Percentiles rank a stretch among this genome's conserved stretches.
phyloP scores from a whole-genome alignment of 2,113 vertebrate species.

The Pachypanchax playfairii region DNA sequence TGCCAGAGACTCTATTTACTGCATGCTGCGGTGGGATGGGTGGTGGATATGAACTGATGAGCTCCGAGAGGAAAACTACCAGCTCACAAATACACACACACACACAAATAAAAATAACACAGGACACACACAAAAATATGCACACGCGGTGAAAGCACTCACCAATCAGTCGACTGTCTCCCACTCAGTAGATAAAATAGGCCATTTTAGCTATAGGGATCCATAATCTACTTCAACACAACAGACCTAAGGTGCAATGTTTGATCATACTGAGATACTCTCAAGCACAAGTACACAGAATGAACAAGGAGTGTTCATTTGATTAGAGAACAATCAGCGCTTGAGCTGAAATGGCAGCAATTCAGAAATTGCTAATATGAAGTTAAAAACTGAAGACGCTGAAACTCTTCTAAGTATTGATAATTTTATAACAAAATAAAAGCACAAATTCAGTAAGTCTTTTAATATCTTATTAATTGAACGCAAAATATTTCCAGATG shows the following conservation, averaged over 20 bases:
- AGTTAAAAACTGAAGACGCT: background rate
- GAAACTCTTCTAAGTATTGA: too few relatives aligned
- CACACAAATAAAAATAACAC: slow-evolving; percentile 49
- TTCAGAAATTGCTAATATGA: slow-evolving; percentile 1
- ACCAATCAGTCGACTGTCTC: slow-evolving; percentile 71
- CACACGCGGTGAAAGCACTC: slow-evolving; percentile 36
- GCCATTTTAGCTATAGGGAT: slow-evolving; percentile 67
- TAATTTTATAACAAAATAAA: background rate
- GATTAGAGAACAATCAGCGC: slow-evolving; percentile 53
- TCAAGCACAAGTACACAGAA: slow-evolving; percentile 39
- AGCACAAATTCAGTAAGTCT: background rate
- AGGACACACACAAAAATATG: slow-evolving; percentile 28
- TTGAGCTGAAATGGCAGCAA: background rate
- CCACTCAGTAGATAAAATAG: slow-evolving; percentile 63
- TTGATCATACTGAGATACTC: slow-evolving; percentile 60
- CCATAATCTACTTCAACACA: slow-evolving; percentile 59
- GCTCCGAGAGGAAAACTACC: slow-evolving; percentile 76
- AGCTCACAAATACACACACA: slow-evolving; percentile 39
- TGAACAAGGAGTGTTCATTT: slow-evolving; percentile 42
- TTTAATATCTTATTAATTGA: background rate
- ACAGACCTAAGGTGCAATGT: slow-evolving; percentile 34
- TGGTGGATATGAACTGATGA: slow-evolving; percentile 78
- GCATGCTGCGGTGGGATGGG: slow-evolving; percentile 74
- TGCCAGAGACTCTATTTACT: slow-evolving; percentile 79
- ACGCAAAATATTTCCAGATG: background rate